These are phyloP conservation scores for Pimephales promelas DNA, from an alignment of 2,113 vertebrate genomes.

Conservation along the genomic window DNA sequence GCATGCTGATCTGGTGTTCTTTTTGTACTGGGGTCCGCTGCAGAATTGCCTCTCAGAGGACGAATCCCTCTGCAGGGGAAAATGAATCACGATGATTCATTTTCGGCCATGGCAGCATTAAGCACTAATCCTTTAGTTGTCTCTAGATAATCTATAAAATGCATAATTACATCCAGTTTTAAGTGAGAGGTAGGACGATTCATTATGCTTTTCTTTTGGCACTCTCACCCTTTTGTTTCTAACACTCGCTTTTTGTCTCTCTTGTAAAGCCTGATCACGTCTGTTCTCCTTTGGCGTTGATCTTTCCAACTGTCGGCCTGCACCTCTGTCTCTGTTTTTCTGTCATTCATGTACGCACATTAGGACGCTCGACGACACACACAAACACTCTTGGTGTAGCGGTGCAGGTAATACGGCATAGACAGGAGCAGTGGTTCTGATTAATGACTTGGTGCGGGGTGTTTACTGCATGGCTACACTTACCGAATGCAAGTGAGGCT, in stretches of 20 bases:
- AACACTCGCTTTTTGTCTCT: background rate
- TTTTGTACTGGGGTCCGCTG: conserved; percentile 27
- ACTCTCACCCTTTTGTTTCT: background rate
- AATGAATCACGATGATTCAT: conserved; percentile 50
- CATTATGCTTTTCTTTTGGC: background rate
- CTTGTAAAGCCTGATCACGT: conserved; percentile 13
- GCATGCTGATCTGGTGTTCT: conserved; percentile 38
- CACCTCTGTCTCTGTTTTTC: conserved; percentile 3
- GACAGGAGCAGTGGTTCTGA: conserved; percentile 48
- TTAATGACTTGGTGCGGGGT: conserved; percentile 50
- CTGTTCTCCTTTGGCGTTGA: background rate
- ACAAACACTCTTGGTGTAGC: background rate
- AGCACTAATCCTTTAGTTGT: conserved; percentile 45
- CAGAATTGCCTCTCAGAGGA: conserved; percentile 51
- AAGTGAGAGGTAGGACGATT: conserved; percentile 23
- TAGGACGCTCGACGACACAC: background rate
- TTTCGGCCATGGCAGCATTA: conserved; percentile 39
- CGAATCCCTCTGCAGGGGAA: conserved; percentile 45
- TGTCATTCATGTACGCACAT: background rate
- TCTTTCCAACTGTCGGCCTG: background rate
- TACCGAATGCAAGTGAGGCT: conserved; percentile 55
- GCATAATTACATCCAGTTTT: conserved; percentile 58
- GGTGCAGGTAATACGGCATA: conserved; percentile 32
- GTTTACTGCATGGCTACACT: conserved; percentile 60
- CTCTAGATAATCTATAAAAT: conserved; percentile 53